Conservation (phyloP, 1,140 invertebrate species). For the Steinernema feltiae region DNA sequence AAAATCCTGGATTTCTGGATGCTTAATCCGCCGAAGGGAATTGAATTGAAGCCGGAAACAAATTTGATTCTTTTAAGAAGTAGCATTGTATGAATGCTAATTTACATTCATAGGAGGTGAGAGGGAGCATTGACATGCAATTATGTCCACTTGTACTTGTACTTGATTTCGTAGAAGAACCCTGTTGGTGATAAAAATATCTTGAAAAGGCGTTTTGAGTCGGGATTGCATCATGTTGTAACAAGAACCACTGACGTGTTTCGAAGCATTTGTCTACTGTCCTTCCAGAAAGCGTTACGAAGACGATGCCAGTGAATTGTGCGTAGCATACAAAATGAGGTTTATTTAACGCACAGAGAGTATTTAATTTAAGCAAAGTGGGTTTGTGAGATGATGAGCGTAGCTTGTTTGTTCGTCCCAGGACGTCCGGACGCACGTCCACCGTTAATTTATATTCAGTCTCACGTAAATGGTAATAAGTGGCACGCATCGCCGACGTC, state of each 20-base stretch:
- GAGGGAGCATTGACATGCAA: background rate
- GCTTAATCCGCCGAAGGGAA: background rate
- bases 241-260: too few relatives aligned
- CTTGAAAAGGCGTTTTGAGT: too few relatives aligned
- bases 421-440: background rate
- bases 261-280: too few relatives aligned
- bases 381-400: slow-evolving; percentile 5
- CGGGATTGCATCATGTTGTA: too few relatives aligned
- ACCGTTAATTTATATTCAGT: slow-evolving; percentile 5
- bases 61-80: background rate
- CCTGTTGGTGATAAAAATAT: background rate
- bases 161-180: background rate
- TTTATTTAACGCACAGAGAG: background rate
- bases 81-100: background rate
- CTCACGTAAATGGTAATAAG: slow-evolving; percentile 11
- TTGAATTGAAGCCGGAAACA: background rate
- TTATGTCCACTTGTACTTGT: background rate
- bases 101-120: background rate
- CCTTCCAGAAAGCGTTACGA: too few relatives aligned
- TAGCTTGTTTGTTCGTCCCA: background rate
- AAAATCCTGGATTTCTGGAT: background rate
- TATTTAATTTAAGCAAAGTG: slow-evolving; percentile 4
- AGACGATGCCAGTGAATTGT: background rate
- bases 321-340: background rate
- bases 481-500: background rate